Evolutionary conservation across 2,888 invertebrate genomes (phyloP), one percentile per base, ranked within the genome.

Genomic region (Gari tellinella): DNA sequence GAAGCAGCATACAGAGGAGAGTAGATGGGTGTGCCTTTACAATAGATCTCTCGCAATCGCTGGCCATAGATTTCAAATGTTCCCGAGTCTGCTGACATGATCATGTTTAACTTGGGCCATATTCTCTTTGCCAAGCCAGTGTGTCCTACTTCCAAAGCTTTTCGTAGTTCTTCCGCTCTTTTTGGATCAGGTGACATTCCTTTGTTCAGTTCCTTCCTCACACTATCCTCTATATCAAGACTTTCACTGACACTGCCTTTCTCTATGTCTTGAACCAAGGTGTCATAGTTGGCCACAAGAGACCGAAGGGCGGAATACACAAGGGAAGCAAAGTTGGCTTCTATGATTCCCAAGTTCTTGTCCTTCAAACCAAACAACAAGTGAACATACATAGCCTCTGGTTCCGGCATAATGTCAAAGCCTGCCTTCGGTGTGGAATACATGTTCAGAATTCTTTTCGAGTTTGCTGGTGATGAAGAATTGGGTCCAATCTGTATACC

Each of bases 1-100:
- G 91, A 91, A 8, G 91, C 91, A 17, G 88, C 90, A 82, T 91
- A 91, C 17, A 90, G 65, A 0, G 91, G 89, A 0, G 90, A 90
- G 67, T 90, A 91, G 8, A 89, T 58, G 4, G 87, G 87, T 7
- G 88, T 81, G 15, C 82, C 89, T 58, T 77, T 81, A 64, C 82
- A 82, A 62, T 83, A 86, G 0, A 82, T 81, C 46, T 86, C 81
- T 48, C 84, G 61, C 51, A 89, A 65, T 46, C 82, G 83, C 8
- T 79, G 68, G 8, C 81, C 89, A 63, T 90, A 90, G 19, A 89
- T 70, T 26, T 84, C 83, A 85, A 90, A 89, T 14, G 89, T 81
- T 4, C 91, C 91, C 0, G 90, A 85, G 64, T 89, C 89, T 12
- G 85, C 82, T 8, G 84, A 80, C 52, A 90, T 62, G 2, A 88